Evolutionary conservation across 2,888 invertebrate species (phyloP).

Genomic region (Clunio marinus): DNA sequence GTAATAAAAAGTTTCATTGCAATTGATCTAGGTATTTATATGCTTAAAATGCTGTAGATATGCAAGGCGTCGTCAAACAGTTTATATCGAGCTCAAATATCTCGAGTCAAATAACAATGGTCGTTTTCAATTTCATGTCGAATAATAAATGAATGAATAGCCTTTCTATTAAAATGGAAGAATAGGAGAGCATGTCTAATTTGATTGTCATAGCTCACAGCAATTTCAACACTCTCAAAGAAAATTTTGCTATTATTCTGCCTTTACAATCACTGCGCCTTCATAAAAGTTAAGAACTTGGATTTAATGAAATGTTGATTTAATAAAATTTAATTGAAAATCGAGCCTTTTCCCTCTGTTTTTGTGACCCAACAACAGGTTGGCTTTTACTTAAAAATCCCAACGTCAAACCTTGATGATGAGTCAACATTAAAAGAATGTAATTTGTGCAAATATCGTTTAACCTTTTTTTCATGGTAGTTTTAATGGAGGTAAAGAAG

Average conservation of each 20-base stretch:
- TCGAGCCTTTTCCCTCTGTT: not conserved
- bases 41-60: too few species aligned
- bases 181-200: not conserved
- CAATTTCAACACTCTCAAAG: not conserved
- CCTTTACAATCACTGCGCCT: not conserved
- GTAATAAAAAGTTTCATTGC: too few species aligned
- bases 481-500: not conserved
- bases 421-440: conserved; percentile 18
- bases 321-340: conserved; percentile 32
- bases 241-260: not conserved
- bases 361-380: conserved; percentile 16
- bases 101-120: not conserved
- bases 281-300: not conserved
- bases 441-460: conserved; percentile 8
- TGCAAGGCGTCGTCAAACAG: too few species aligned
- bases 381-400: not conserved
- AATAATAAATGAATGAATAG: conserved; percentile 3
- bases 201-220: not conserved
- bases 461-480: not conserved
- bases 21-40: too few species aligned
- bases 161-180: not conserved
- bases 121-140: not conserved
- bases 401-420: not conserved
- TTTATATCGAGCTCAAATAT: not conserved
- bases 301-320: conserved; percentile 24